Base-by-base conservation (phyloP, 2,888 invertebrate genomes). In the Eupithecia vulgata region DNA sequence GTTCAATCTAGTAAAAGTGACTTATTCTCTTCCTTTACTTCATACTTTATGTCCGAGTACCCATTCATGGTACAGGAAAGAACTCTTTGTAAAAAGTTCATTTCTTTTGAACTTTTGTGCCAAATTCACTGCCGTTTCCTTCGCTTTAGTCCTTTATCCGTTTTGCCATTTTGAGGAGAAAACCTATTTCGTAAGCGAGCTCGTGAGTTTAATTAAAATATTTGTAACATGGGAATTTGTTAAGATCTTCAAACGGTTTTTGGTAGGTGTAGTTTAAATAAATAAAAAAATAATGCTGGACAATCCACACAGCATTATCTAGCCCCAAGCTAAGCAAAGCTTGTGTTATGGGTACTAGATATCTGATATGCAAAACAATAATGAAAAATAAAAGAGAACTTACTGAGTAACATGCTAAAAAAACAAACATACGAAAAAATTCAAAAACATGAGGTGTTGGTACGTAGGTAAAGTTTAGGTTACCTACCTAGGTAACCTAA, bases 81-180 rank as follows among this genome's bases (percentile, higher is more conserved):
- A 76, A 78, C 72, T 78, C 79, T 82, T 84, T 82, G 81, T 82
- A 78, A 80, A 81, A 85, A 83, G 80, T 86, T 83, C 78, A 79
- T 79, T 81, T 72, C 85, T 85, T 83, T 84, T 82, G 75, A 88
- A 83, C 81, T 88, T 87, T 85, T 85, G 79, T 81, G 79, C 72
- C 66, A 71, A 64, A 76, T 79, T 80, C 78, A 76, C 68, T 79
- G 76, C 65, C 73, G 71, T 77, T 79, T 81, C 79, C 79, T 77
- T 75, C 80, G 81, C 78, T 79, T 80, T 78, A 76, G 77, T 75
- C 72, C 78, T 81, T 81, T 76, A 79, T 78, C 69, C 68, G 52
- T 72, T 74, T 71, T 57, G 35, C 68, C 67, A 57, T 57, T 57
- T 57, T 25, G 12, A 30, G 65, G 62, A 69, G 67, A 68, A 66